Evolutionary conservation across 2,797 vertebrate species (phyloP).

Genomic region (Platyrinchus mystaceus): DNA sequence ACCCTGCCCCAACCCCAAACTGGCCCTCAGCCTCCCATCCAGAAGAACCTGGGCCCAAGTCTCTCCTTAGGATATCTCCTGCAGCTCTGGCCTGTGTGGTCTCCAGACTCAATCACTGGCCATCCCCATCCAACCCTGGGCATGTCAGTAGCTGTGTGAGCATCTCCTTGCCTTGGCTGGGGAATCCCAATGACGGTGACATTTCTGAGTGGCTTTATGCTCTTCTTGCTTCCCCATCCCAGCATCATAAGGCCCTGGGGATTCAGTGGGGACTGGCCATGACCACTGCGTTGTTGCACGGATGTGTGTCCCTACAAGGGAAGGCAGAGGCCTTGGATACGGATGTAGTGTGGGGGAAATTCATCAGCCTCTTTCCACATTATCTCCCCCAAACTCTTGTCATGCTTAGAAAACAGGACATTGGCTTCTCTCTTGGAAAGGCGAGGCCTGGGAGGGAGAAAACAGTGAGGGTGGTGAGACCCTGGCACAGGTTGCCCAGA

Average conservation of each 20-base stretch:
- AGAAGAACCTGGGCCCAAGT: not conserved
- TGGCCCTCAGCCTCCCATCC: not conserved
- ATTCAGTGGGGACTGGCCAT: not conserved
- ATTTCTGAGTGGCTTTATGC: not conserved
- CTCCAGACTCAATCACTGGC: not conserved
- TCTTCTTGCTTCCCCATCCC: not conserved
- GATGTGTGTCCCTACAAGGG: not conserved
- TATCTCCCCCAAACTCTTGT: not conserved
- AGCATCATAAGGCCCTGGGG: not conserved
- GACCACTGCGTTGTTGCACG: not conserved
- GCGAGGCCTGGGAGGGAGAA: not conserved
- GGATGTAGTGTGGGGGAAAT: fast-evolving
- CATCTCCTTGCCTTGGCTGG: not conserved
- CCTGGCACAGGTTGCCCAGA: not conserved
- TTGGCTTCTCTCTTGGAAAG: not conserved
- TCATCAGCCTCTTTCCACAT: not conserved
- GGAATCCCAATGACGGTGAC: not conserved
- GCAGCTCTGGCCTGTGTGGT: not conserved
- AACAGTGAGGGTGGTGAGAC: not conserved
- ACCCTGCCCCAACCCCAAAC: not conserved
- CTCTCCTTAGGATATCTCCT: not conserved
- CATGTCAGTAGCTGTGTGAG: not conserved
- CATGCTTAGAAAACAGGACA: not conserved
- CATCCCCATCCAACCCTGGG: not conserved
- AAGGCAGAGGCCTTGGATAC: not conserved